Evolutionary conservation across 2,888 invertebrate species (phyloP), one percentile per base, ranked within the genome.

Genomic region (Macropis europaea): DNA sequence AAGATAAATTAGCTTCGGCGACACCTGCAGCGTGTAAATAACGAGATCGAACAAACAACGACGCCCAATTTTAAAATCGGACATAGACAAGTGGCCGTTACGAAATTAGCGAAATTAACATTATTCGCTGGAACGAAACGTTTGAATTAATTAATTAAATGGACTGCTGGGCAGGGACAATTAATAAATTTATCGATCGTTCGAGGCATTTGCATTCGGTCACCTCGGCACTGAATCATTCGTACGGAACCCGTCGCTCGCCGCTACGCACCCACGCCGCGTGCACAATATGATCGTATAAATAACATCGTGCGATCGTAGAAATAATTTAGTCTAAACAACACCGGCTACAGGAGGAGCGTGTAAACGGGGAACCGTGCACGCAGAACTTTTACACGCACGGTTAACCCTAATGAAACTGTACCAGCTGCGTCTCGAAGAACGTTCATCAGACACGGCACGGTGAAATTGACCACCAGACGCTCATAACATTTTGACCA

Each of bases 381-480:
- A 63, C 26, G 57, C 50, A 47, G 38, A 43, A 71, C 59, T 74
- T 71, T 74, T 76, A 56, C 64, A 72, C 72, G 68, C 76, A 57
- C 56, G 40, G 72, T 75, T 75, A 50, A 59, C 36, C 28, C 11
- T 43, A 42, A 68, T 26, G 60, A 75, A 67, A 63, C 26, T 32
- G 57, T 36, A 52, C 22, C 75, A 75, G 61, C 72, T 76, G 75
- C 26, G 28, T 32, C 54, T 52, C 57, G 48, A 64, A 32, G 54
- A 73, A 69, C 17, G 57, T 38, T 38, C 38, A 17, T 56, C 28
- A 13, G 53, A 56, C 50, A 19, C 22, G 50, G 34, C 42, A 32
- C 34, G 11, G 6, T n/a, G 28, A 40, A 26, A 47, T 11, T n/a
- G n/a, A n/a, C n/a, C n/a, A n/a, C n/a, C n/a, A n/a, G n/a, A n/a